These are phyloP conservation scores for Globodera rostochiensis DNA, from an alignment of 1,140 invertebrate species.

Conservation along the genomic window DNA sequence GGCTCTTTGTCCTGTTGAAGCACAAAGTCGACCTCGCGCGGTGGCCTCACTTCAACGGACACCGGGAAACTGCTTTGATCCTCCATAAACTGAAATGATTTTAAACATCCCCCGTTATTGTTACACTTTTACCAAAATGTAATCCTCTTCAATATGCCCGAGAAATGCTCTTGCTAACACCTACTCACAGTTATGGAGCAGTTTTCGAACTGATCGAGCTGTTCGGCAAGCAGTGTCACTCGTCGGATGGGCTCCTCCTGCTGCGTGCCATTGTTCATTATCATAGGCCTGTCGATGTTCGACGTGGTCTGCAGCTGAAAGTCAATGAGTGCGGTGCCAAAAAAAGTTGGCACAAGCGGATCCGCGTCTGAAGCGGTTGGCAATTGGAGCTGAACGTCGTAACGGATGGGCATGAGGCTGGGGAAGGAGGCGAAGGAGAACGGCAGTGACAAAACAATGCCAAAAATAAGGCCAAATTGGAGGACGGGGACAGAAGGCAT, in stretches of 20 bases:
- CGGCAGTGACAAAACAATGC: neutral
- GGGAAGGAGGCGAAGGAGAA: neutral
- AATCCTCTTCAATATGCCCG: too few species aligned
- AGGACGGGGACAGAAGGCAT: neutral
- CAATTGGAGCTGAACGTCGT: slow-evolving; percentile 49
- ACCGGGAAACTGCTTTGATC: slow-evolving; percentile 5
- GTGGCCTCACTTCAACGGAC: slow-evolving; percentile 13
- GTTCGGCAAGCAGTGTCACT: slow-evolving; percentile 25
- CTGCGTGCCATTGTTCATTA: neutral
- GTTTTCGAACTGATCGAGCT: slow-evolving; percentile 24
- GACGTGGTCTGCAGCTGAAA: slow-evolving; percentile 41
- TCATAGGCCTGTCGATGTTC: neutral
- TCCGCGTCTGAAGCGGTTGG: slow-evolving; percentile 46
- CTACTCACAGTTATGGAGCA: slow-evolving; percentile 6
- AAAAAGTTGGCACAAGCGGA: slow-evolving; percentile 50
- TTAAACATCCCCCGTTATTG: neutral
- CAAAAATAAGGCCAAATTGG: neutral
- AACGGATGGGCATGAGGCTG: slow-evolving; percentile 37
- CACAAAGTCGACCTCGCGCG: slow-evolving; percentile 41
- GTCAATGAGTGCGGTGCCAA: slow-evolving; percentile 44
- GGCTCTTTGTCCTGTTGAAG: slow-evolving; percentile 17
- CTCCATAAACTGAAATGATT: slow-evolving; percentile 1
- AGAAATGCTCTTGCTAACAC: neutral
- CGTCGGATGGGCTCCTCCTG: neutral
- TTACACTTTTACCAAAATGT: neutral